These are phyloP conservation scores for Xiphophorus maculatus DNA, from an alignment of 2,113 vertebrate species.

Conservation along the genomic window DNA sequence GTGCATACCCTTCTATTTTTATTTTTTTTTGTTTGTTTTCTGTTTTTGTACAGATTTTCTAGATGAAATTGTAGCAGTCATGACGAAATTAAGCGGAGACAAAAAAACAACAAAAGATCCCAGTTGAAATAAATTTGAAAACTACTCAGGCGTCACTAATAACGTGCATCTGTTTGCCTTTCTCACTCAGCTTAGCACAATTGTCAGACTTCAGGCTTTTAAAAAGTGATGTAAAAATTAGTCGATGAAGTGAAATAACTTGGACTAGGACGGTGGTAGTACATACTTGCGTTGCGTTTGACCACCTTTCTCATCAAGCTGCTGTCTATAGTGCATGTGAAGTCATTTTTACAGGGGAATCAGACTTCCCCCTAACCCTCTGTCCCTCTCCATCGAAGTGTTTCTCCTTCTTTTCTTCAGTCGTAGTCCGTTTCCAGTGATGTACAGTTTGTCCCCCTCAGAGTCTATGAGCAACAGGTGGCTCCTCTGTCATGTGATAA, in stretches of 20 bases:
- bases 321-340: conserved; percentile 73
- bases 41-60: conserved; percentile 83
- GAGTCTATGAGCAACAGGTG: conserved; percentile 73
- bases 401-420: conserved; percentile 46
- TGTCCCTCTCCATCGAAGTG: conserved; percentile 60
- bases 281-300: conserved; percentile 44
- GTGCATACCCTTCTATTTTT: conserved; percentile 73
- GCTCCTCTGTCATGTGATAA: conserved; percentile 76
- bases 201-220: conserved; percentile 1
- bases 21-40: conserved; percentile 39
- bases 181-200: conserved; percentile 62
- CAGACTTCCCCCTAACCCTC: conserved; percentile 8
- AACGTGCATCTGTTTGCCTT: conserved; percentile 51
- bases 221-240: not conserved
- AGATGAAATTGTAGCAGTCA: conserved; percentile 75
- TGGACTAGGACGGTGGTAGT: conserved; percentile 50
- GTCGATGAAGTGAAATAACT: not conserved
- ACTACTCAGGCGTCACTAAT: conserved; percentile 69
- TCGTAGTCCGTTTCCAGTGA: conserved; percentile 77
- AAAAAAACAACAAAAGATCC: conserved; percentile 33
- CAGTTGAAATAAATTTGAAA: conserved; percentile 53
- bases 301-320: conserved; percentile 54
- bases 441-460: conserved; percentile 71
- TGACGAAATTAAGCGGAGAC: conserved; percentile 39
- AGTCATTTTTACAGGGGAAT: conserved; percentile 58